Evolutionary conservation across 1,140 invertebrate genomes (phyloP).

Genomic region (Cheumatopsyche charites): DNA sequence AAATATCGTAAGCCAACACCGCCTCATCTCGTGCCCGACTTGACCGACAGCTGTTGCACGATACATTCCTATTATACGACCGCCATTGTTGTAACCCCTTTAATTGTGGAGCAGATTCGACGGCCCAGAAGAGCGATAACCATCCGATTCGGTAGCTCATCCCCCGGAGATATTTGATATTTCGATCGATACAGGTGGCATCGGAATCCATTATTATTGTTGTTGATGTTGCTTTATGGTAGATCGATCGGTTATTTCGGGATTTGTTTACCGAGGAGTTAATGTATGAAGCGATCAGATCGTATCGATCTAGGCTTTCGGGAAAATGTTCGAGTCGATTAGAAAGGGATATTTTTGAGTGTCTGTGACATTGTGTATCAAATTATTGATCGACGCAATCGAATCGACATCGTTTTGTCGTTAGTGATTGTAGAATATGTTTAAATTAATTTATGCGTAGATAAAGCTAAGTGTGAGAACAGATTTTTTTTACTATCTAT

Average conservation of each 20-base stretch:
- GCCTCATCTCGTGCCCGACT: not conserved
- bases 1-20: slow-evolving; percentile 20
- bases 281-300: too few species aligned
- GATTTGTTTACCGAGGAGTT: not conserved
- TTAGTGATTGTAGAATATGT: too few species aligned
- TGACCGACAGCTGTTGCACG: slow-evolving; percentile 8
- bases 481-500: too few species aligned
- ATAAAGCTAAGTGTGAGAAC: too few species aligned
- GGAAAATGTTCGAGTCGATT: too few species aligned
- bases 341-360: too few species aligned
- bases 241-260: slow-evolving; percentile 1
- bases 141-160: slow-evolving; percentile 40
- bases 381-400: too few species aligned
- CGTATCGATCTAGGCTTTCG: too few species aligned
- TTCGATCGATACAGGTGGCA: slow-evolving; percentile 40
- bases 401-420: too few species aligned
- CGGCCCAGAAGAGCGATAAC: slow-evolving; percentile 42
- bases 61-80: slow-evolving; percentile 1
- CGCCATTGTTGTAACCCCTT: slow-evolving; percentile 33
- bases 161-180: slow-evolving; percentile 38
- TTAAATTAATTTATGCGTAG: too few species aligned
- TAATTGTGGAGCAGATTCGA: slow-evolving; percentile 41
- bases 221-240: slow-evolving; percentile 4
- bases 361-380: too few species aligned
- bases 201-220: not conserved